phyloP scores from a whole-genome alignment of 2,888 invertebrate species.

The Tridacna gigas region DNA sequence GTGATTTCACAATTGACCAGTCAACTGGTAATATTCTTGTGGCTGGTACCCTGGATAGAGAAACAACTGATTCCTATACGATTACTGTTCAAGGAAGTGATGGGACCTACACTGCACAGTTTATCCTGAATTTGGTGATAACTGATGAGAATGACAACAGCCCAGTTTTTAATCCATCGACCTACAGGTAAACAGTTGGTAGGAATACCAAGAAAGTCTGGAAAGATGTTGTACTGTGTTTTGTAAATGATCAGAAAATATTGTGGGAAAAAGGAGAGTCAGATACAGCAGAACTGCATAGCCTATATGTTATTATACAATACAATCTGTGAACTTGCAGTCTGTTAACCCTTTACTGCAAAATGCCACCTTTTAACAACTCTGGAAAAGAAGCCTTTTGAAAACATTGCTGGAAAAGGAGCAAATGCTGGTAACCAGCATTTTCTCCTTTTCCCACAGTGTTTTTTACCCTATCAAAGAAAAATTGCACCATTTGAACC shows the following conservation, averaged over 20 bases:
- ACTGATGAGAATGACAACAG: slow-evolving; percentile 78
- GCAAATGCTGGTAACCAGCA: neutral
- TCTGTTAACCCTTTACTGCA: neutral
- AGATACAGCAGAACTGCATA: too few species aligned
- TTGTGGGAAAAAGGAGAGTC: too few species aligned
- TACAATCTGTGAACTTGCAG: neutral
- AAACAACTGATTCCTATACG: slow-evolving; percentile 54
- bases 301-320: neutral
- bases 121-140: slow-evolving; percentile 73
- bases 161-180: slow-evolving; percentile 50
- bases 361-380: neutral
- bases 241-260: too few species aligned
- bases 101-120: slow-evolving; percentile 61
- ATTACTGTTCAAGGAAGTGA: slow-evolving; percentile 72
- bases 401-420: neutral
- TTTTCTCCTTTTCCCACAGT: neutral
- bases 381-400: neutral
- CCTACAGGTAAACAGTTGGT: slow-evolving; percentile 55
- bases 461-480: too few species aligned
- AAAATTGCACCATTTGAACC: too few species aligned
- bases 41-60: slow-evolving; percentile 66
- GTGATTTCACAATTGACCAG: slow-evolving; percentile 68
- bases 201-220: too few species aligned
- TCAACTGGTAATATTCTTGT: slow-evolving; percentile 67
- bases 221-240: too few species aligned